Conservation (phyloP, 2,888 invertebrate species). For the Caenorhabditis sulstoni region DNA sequence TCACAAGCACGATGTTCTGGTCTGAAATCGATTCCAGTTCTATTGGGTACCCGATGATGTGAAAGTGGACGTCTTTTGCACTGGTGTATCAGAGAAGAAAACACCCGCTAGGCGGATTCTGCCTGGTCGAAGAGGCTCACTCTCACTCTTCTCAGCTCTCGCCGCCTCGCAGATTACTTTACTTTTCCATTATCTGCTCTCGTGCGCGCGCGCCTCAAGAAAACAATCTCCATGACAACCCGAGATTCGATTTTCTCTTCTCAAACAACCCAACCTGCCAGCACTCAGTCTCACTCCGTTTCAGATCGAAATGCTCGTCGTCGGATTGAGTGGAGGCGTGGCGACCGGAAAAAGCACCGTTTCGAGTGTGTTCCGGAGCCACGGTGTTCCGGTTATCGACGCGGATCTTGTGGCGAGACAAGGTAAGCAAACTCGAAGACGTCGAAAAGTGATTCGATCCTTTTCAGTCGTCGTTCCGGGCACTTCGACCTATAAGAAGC, state of each 20-base stretch:
- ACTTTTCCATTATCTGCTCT: conserved; percentile 2
- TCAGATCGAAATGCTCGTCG: conserved; percentile 69
- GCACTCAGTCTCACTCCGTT: background rate
- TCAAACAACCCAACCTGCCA: background rate
- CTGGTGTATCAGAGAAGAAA: too few species aligned
- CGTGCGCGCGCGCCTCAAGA: background rate
- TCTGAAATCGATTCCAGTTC: too few species aligned
- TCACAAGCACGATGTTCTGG: too few species aligned
- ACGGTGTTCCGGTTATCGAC: conserved; percentile 75
- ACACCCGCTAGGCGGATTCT: too few species aligned
- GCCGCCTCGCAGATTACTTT: conserved; percentile 6
- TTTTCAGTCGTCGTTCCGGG: conserved; percentile 78
- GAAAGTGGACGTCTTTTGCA: too few species aligned
- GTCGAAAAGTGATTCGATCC: background rate
- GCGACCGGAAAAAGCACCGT: conserved; percentile 78
- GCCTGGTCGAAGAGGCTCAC: too few species aligned
- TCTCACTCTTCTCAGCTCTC: too few species aligned
- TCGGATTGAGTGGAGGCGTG: conserved; percentile 78
- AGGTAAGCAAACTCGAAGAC: conserved; percentile 54
- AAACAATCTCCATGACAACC: conserved; percentile 40
- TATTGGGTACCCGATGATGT: too few species aligned
- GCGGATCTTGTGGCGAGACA: conserved; percentile 77
- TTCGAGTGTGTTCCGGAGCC: conserved; percentile 57
- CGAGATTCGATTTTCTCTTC: background rate
- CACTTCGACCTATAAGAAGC: conserved; percentile 65